Evolutionary conservation across 2,113 vertebrate genomes (phyloP).

Genomic region (Taurulus bubalis): DNA sequence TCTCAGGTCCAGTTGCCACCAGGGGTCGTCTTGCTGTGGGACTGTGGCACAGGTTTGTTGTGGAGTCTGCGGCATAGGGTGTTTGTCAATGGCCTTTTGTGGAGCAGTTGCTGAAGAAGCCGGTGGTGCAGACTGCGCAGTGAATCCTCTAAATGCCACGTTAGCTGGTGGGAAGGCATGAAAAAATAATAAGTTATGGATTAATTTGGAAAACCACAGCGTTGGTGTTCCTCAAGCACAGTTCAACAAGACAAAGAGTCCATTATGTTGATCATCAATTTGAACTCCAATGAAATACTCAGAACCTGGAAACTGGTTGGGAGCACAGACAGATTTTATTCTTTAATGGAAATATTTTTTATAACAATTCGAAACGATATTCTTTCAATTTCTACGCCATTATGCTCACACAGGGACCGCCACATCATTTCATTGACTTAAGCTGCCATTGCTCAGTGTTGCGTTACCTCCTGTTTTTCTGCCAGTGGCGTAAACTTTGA

Average conservation of each 20-base stretch:
- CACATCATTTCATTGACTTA: too few relatives aligned
- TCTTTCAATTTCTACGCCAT: too few relatives aligned
- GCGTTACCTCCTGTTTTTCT: not conserved
- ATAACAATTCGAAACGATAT: too few relatives aligned
- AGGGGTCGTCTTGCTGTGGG: constrained; percentile 3
- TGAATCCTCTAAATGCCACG: not conserved
- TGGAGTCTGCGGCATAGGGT: not conserved
- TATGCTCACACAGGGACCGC: too few relatives aligned
- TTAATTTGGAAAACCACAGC: not conserved
- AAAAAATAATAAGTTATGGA: not conserved
- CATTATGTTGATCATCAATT: not conserved
- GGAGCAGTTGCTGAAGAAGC: not conserved
- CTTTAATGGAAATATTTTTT: too few relatives aligned
- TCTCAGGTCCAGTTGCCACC: constrained; percentile 36
- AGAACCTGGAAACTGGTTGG: not conserved
- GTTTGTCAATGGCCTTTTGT: not conserved
- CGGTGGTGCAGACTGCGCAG: not conserved
- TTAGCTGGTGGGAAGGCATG: not conserved
- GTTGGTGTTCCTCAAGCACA: not conserved
- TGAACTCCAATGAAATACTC: too few relatives aligned
- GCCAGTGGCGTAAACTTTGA: not conserved
- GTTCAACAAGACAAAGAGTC: too few relatives aligned
- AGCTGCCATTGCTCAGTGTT: not conserved
- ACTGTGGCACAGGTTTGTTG: constrained; percentile 8
- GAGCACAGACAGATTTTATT: not conserved